These are phyloP conservation scores for Rhynchomys soricoides DNA, from an alignment of 2,113 vertebrate genomes.

Conservation along the genomic window DNA sequence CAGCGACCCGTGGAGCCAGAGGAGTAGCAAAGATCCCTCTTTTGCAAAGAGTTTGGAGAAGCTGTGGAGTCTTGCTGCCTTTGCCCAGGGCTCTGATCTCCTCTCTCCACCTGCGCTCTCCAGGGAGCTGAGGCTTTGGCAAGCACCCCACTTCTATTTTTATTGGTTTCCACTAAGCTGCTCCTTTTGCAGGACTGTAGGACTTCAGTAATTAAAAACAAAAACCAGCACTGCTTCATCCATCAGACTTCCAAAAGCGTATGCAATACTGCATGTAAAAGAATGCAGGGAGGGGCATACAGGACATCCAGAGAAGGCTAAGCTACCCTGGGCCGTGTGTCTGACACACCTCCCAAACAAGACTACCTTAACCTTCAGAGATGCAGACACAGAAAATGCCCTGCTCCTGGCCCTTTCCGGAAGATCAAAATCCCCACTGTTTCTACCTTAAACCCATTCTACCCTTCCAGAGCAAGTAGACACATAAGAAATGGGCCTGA, in stretches of 20 bases:
- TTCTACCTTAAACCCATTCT: not conserved
- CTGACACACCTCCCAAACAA: no score
- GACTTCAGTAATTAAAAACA: constrained; percentile 84
- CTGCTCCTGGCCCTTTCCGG: not conserved
- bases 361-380: no score
- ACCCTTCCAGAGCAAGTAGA: not conserved
- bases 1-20: constrained; percentile 58
- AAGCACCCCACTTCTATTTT: constrained; percentile 84
- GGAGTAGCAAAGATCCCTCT: not conserved
- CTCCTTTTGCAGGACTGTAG: constrained; percentile 82
- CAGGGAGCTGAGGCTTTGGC: constrained; percentile 88
- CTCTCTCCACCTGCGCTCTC: constrained; percentile 89
- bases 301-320: not conserved
- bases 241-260: constrained; percentile 14
- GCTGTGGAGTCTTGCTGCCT: constrained; percentile 71
- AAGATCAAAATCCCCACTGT: not conserved
- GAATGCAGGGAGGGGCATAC: not conserved
- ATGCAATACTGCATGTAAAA: not conserved
- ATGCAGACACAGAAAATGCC: not conserved
- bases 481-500: constrained; percentile 6
- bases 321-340: not conserved
- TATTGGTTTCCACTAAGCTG: constrained; percentile 88
- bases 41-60: constrained; percentile 69
- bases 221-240: constrained; percentile 74
- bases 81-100: constrained; percentile 83